These are phyloP conservation scores for Calameuta filiformis DNA, from an alignment of 2,888 invertebrate species.

Conservation along the genomic window DNA sequence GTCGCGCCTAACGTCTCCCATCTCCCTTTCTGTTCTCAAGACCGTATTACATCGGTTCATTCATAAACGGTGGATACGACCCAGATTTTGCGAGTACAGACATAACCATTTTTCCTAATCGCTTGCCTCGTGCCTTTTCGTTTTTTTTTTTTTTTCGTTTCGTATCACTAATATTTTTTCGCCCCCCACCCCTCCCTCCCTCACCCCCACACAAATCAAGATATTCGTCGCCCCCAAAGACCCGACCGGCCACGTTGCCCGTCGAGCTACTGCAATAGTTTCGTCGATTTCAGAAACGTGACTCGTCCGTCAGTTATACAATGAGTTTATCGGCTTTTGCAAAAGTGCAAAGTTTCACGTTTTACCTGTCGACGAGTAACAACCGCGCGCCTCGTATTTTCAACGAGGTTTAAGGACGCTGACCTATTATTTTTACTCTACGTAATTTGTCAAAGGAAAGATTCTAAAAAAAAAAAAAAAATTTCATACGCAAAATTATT, in stretches of 20 bases:
- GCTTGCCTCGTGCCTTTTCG: background rate
- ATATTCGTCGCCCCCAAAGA: background rate
- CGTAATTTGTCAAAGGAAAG: background rate
- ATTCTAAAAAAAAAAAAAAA: no score
- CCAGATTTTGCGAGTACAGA: background rate
- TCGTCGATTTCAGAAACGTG: background rate
- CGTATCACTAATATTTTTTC: background rate
- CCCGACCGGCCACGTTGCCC: background rate
- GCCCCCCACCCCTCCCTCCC: no score
- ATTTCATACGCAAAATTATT: no score
- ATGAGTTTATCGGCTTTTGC: background rate
- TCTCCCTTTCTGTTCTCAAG: background rate
- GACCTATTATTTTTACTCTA: background rate
- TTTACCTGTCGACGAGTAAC: background rate
- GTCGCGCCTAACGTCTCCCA: background rate
- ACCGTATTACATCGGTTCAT: background rate
- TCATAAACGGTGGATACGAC: conserved; percentile 1
- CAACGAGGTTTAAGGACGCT: background rate
- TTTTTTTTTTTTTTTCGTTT: background rate
- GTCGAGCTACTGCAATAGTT: background rate
- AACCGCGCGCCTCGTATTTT: background rate
- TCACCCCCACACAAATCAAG: rapidly evolving
- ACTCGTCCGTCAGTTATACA: background rate
- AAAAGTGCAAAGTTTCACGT: background rate
- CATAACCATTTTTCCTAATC: background rate